Base-by-base conservation (phyloP, 2,888 invertebrate species). In the Penaeus monodon region DNA sequence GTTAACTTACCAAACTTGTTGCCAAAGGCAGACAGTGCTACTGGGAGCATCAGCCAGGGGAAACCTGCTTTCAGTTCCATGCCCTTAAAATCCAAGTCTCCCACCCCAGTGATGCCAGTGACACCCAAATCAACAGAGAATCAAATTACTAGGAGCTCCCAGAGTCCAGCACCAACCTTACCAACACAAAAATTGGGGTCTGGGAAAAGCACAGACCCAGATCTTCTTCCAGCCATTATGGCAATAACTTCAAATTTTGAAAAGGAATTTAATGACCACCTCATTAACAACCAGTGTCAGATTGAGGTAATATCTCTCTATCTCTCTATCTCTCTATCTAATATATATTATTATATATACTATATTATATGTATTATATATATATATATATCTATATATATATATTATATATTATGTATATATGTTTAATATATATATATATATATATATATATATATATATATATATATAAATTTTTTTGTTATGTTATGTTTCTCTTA, bases 41-140 rank as follows among this genome's bases (percentile, higher is more conserved):
- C 70, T 29, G 78, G 78, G 49, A 83, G 78, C 64, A 78, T 82
- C 22, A 82, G 64, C 38, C 68, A 38, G 68, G 73, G 79, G 10
- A 78, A 78, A 29, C 78, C 63, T 57, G 85, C 79, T 22, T 27
- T 85, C 3, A 63, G 29, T n/a, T 63, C 73, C 24, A 63, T 64
- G 33, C 76, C 57, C 6, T 27, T 73, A 7, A 86, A 73, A 38
- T 33, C 79, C 20, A 68, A 82, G 63, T 64, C 77, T 33, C 57
- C 57, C 38, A 14, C 83, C 4, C 24, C 29, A 12, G n/a, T 57
- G 57, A 57, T 22, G 14, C 49, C 78, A 14, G 68, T 22, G 20
- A 64, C n/a, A n/a, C 57, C 79, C 17, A 85, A 85, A 27, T 63
- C 33, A 78, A 44, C 20, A 4, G 79, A 79, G 27, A 70, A 63